A percentile compares a stretch with the other conserved stretches of the same genome.
phyloP scores from a whole-genome alignment of 1,140 invertebrate genomes.

The Heliconius nattereri region DNA sequence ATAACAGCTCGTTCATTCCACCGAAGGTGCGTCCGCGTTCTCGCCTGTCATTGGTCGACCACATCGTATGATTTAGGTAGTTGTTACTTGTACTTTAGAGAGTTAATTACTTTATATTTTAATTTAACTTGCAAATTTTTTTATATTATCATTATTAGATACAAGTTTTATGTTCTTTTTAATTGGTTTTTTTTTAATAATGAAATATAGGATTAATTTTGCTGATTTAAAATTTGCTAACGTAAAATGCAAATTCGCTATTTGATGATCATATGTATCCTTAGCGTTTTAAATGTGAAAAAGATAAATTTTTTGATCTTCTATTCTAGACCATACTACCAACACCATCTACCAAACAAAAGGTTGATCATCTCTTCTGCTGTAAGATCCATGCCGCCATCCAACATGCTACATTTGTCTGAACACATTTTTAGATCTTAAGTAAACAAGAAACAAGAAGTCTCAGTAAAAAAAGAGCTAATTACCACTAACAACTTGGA shows the following conservation, averaged over 20 bases:
- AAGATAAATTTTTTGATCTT: no score
- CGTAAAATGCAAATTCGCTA: no score
- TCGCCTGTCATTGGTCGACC: conserved; percentile 44
- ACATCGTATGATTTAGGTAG: conserved; percentile 47
- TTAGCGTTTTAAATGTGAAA: no score
- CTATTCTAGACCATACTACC: no score
- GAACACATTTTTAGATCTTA: no score
- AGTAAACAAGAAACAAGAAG: no score
- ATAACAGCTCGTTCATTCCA: background rate
- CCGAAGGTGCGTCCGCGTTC: conserved; percentile 51
- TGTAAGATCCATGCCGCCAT: no score
- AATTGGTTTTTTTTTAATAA: background rate
- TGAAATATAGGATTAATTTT: background rate
- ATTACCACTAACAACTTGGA: background rate
- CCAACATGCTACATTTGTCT: no score
- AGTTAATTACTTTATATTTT: conserved; percentile 20
- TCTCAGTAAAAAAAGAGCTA: background rate
- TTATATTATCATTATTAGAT: background rate
- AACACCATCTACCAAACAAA: no score
- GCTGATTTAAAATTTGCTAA: no score
- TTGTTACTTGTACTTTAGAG: conserved; percentile 8
- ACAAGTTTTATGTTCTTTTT: background rate
- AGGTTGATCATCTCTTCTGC: no score
- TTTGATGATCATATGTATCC: no score
- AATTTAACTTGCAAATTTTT: background rate